Evolutionary conservation across 2,888 invertebrate genomes (phyloP).

Genomic region (Volucella bombylans): DNA sequence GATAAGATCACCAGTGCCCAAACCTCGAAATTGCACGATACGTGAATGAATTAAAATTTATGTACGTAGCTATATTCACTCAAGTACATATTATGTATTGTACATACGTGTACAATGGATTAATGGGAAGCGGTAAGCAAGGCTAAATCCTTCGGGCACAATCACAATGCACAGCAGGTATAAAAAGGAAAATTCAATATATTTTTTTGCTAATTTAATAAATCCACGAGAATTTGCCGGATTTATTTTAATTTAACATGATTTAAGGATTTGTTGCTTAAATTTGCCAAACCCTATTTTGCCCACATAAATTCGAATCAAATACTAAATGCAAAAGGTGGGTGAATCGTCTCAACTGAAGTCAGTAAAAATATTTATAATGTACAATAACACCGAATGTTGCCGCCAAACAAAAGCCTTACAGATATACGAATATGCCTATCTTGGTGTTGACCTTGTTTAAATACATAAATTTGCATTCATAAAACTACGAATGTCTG

Average conservation of each 20-base stretch:
- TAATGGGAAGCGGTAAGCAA: conserved; percentile 8
- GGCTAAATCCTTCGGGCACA: conserved; percentile 23
- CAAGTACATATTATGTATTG: too few relatives aligned
- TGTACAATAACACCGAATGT: background rate
- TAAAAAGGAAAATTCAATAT: conserved; percentile 76
- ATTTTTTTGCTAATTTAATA: conserved; percentile 36
- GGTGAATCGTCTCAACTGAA: conserved; percentile 3
- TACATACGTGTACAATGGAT: too few relatives aligned
- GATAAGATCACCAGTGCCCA: background rate
- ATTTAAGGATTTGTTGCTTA: conserved; percentile 14
- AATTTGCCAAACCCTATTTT: background rate
- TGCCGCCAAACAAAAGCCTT: background rate
- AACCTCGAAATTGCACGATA: too few relatives aligned
- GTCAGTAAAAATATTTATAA: background rate
- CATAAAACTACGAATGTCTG: conserved; percentile 34
- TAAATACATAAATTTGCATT: conserved; percentile 59
- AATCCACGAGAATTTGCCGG: background rate
- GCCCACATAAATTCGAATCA: background rate
- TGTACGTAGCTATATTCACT: too few relatives aligned
- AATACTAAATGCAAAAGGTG: background rate
- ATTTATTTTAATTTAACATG: conserved; percentile 10
- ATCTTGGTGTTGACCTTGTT: conserved; percentile 29
- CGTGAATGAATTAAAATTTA: too few relatives aligned
- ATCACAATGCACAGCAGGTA: conserved; percentile 76
- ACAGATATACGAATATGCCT: background rate